Conservation (phyloP, 2,888 invertebrate genomes). For the Sthenelais limicola region DNA sequence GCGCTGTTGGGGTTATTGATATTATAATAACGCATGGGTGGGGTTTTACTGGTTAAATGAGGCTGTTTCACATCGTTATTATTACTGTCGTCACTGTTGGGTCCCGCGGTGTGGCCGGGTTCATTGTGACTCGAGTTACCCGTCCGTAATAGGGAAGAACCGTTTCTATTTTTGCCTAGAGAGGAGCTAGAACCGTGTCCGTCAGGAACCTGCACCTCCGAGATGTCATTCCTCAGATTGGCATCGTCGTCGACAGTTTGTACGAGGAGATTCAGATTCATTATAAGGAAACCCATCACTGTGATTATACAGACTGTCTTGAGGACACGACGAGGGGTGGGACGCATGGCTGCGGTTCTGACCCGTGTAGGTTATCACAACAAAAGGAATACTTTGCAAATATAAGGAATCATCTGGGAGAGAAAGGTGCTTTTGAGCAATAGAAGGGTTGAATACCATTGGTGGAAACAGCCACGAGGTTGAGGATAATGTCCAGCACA, state of each 20-base stretch:
- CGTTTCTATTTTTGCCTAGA: not conserved
- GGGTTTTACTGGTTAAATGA: too few species aligned
- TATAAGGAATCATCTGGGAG: too few species aligned
- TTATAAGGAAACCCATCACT: conserved; percentile 46
- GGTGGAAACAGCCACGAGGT: too few species aligned
- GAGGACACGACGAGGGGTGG: conserved; percentile 47
- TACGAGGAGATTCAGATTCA: conserved; percentile 50
- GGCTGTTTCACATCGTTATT: too few species aligned
- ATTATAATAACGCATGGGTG: not conserved
- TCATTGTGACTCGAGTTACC: not conserved
- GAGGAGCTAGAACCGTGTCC: not conserved
- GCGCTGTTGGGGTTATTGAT: not conserved
- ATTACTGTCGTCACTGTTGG: too few species aligned
- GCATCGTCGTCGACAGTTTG: conserved; percentile 33
- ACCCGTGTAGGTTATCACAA: too few species aligned
- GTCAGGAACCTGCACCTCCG: not conserved
- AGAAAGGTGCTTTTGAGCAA: too few species aligned
- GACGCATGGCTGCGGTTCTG: conserved; percentile 44
- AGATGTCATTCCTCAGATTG: not conserved
- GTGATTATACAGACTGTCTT: conserved; percentile 47
- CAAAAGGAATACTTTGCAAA: too few species aligned
- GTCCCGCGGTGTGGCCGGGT: not conserved
- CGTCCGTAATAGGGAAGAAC: not conserved
- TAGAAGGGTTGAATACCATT: too few species aligned
- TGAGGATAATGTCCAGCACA: too few species aligned